Conservation (phyloP, 2,113 vertebrate species). For the Triplophysa tibetana region DNA sequence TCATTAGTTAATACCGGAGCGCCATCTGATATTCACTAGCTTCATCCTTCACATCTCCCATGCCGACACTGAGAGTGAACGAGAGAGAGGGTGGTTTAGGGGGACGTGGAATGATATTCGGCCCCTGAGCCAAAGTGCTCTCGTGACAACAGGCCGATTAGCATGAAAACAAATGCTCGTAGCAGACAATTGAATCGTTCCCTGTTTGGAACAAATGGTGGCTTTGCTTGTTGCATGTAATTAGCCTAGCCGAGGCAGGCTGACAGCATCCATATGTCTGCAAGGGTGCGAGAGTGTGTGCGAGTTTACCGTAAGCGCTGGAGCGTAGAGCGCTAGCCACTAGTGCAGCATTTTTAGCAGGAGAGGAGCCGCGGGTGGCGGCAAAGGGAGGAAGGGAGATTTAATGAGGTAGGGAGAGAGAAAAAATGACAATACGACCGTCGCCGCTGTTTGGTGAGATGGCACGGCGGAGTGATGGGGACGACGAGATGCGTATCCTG, state of each 20-base stretch:
- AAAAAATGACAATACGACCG: conserved; percentile 33
- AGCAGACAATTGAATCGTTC: conserved; percentile 59
- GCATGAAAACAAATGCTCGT: conserved; percentile 55
- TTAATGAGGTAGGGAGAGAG: conserved; percentile 46
- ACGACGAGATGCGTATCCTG: conserved; percentile 15
- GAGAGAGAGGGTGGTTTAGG: neutral
- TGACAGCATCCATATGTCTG: conserved; percentile 61
- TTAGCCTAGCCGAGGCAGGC: conserved; percentile 53
- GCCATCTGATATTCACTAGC: conserved; percentile 26
- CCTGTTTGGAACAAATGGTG: conserved; percentile 58
- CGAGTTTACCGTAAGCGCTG: conserved; percentile 52
- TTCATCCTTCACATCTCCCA: conserved; percentile 15
- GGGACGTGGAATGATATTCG: conserved; percentile 42
- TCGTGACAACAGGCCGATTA: conserved; percentile 56
- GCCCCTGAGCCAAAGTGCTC: conserved; percentile 50
- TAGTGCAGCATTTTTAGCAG: conserved; percentile 50
- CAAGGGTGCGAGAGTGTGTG: conserved; percentile 30
- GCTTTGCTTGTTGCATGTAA: conserved; percentile 60
- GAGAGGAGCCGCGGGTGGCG: conserved; percentile 31
- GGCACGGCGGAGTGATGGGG: conserved; percentile 14
- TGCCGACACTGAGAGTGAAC: neutral
- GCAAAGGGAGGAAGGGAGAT: conserved; percentile 52
- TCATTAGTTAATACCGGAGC: conserved; percentile 39
- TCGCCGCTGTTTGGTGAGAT: conserved; percentile 34
- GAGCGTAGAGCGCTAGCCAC: conserved; percentile 41